A percentile compares a stretch with the other conserved stretches of the same genome.
These are phyloP conservation scores for Burhinus oedicnemus DNA, from an alignment of 2,113 vertebrate species.

Conservation along the genomic window DNA sequence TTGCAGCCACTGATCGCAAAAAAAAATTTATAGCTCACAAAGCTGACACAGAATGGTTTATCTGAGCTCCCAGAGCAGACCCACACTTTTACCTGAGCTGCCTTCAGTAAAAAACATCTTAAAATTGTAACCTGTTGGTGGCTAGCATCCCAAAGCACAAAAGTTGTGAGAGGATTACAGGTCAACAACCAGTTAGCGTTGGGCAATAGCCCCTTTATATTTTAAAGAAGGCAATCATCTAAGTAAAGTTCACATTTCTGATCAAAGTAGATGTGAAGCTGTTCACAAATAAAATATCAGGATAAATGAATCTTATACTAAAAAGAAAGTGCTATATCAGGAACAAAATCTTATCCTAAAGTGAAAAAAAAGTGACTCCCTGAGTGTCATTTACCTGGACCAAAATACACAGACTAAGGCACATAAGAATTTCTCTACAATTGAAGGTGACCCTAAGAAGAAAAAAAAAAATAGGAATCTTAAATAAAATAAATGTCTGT, in stretches of 20 bases:
- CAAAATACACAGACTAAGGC: background rate
- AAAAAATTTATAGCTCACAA: background rate
- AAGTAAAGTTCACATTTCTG: background rate
- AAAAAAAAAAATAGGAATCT: background rate
- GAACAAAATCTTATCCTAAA: background rate
- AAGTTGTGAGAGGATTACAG: background rate
- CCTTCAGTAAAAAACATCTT: background rate
- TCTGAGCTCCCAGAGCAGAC: background rate
- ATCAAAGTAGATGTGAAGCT: background rate
- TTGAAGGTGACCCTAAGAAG: rapidly evolving
- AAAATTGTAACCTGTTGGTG: background rate
- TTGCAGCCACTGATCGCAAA: background rate
- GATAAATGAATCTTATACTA: background rate
- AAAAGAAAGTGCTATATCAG: background rate
- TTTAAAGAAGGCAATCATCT: background rate
- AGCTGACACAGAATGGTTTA: background rate
- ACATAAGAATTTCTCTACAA: background rate
- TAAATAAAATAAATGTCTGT: background rate
- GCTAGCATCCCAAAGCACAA: background rate
- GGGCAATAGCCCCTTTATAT: background rate
- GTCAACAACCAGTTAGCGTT: background rate
- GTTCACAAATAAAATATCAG: background rate
- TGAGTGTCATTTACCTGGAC: background rate
- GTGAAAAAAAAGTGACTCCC: background rate
- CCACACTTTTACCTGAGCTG: background rate